Evolutionary conservation across 30 jellyfish, hydroid and myxozoan species (phyloP).

Genomic region (Aurelia aurita complex sp. Pacific): DNA sequence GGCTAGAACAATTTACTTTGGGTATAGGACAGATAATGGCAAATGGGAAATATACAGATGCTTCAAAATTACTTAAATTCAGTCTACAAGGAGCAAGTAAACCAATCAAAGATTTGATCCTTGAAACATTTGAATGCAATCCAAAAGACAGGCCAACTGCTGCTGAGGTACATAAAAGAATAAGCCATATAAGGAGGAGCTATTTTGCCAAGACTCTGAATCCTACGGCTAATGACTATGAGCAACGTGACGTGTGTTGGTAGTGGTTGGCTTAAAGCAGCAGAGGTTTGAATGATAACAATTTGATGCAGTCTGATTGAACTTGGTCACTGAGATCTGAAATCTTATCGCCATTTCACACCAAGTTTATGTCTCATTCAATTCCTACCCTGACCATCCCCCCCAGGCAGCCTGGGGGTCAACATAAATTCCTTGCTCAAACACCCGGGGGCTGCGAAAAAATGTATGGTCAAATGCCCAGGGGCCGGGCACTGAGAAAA

Average conservation of each 20-base stretch:
- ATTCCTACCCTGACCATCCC: too few relatives aligned
- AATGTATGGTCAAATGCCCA: too few relatives aligned
- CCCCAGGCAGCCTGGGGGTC: too few relatives aligned
- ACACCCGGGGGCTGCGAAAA: too few relatives aligned
- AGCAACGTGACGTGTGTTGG: background rate
- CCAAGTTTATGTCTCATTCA: too few relatives aligned
- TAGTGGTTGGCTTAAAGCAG: background rate
- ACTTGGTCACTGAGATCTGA: too few relatives aligned
- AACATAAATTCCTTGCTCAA: too few relatives aligned
- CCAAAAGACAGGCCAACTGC: constrained; percentile 45
- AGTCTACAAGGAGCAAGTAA: constrained; percentile 5
- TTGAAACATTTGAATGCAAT: constrained; percentile 27
- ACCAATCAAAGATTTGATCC: constrained; percentile 12
- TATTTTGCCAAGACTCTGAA: background rate
- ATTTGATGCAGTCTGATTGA: background rate
- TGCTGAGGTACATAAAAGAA: constrained; percentile 2
- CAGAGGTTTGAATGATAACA: background rate
- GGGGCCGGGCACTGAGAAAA: too few relatives aligned
- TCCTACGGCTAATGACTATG: background rate
- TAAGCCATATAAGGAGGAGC: background rate
- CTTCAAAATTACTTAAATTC: constrained; percentile 15
- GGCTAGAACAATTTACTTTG: background rate
- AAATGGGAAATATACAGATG: background rate
- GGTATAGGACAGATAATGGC: constrained; percentile 40
- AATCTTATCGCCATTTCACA: too few relatives aligned